Percentiles rank a stretch among this genome's conserved stretches.
These are phyloP conservation scores for Heliconius melpomene DNA, from an alignment of 1,140 invertebrate genomes.

Conservation along the genomic window DNA sequence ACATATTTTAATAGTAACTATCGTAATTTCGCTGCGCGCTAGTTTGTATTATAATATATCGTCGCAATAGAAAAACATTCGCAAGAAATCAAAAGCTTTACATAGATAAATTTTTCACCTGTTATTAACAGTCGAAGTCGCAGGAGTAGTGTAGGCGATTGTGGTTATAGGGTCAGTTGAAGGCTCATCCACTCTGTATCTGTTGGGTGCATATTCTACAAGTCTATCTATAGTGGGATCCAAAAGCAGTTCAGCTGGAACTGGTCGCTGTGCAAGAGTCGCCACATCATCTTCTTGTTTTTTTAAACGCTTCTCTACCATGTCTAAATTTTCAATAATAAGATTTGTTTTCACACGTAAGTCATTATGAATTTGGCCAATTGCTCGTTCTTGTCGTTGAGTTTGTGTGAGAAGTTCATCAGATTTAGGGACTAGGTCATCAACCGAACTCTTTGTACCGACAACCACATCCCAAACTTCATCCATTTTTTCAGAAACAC, in stretches of 20 bases:
- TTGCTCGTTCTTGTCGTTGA: constrained; percentile 91
- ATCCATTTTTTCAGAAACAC: constrained; percentile 94
- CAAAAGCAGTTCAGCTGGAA: constrained; percentile 86
- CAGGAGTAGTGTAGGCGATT: constrained; percentile 58
- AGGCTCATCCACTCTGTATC: constrained; percentile 78
- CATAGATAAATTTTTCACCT: constrained; percentile 64
- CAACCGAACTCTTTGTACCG: constrained; percentile 91
- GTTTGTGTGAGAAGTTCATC: constrained; percentile 92
- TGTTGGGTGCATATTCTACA: constrained; percentile 87
- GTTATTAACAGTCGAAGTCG: constrained; percentile 60
- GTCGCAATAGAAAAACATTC: constrained; percentile 37
- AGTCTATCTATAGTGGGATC: constrained; percentile 89
- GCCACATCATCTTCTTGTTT: constrained; percentile 91
- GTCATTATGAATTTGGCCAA: constrained; percentile 93
- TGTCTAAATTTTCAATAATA: constrained; percentile 92
- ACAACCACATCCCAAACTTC: constrained; percentile 94
- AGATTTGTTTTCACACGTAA: constrained; percentile 90
- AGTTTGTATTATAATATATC: not conserved
- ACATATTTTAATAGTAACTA: not conserved
- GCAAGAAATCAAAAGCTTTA: constrained; percentile 35
- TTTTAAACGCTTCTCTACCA: constrained; percentile 91
- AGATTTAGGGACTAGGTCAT: constrained; percentile 91
- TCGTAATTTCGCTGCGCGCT: constrained; percentile 10
- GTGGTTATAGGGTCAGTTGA: constrained; percentile 72
- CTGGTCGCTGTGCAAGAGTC: constrained; percentile 86